Conservation (phyloP, 2,888 invertebrate species). For the Himalopsyche japonica region DNA sequence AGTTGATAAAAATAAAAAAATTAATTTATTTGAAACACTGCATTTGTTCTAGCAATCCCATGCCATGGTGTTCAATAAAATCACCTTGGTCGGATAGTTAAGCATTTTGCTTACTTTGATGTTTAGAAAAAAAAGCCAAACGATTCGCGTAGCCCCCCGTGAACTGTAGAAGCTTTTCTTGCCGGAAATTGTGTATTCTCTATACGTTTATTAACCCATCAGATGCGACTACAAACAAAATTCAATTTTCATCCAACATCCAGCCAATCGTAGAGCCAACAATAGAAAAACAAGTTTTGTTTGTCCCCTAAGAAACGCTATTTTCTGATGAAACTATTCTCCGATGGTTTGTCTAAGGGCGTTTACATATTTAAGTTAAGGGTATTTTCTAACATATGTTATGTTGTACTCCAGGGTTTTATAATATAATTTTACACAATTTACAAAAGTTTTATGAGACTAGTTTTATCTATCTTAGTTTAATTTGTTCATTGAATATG, state of each 20-base stretch:
- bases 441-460: too few relatives aligned
- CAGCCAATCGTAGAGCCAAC: background rate
- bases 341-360: background rate
- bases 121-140: background rate
- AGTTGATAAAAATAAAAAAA: too few relatives aligned
- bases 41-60: too few relatives aligned
- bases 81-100: too few relatives aligned
- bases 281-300: background rate
- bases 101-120: too few relatives aligned
- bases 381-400: background rate
- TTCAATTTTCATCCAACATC: background rate
- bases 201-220: background rate
- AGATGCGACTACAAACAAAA: background rate
- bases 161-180: background rate
- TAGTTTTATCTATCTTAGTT: too few relatives aligned
- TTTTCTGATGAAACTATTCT: background rate
- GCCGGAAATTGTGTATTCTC: background rate
- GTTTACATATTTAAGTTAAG: background rate
- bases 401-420: background rate
- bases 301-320: background rate
- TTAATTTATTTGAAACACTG: too few relatives aligned
- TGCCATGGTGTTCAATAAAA: too few relatives aligned
- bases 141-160: background rate
- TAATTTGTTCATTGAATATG: too few relatives aligned
- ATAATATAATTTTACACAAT: background rate